Base-by-base conservation (phyloP, 2,797 vertebrate genomes). In the Hypotaenidia okinawae region DNA sequence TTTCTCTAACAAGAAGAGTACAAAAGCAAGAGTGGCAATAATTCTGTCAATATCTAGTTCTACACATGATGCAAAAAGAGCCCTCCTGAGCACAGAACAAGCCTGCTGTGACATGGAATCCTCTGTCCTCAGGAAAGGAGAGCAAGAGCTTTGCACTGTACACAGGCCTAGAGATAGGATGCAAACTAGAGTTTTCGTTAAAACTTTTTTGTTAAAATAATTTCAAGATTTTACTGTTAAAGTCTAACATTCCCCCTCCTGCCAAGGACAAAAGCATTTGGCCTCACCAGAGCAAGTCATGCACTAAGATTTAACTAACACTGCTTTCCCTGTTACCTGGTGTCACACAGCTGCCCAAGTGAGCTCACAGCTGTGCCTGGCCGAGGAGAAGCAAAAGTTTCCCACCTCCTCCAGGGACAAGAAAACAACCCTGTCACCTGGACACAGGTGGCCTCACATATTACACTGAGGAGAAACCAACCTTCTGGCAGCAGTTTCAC, bases 321-420 rank as follows among this genome's bases (percentile, higher is more conserved):
- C 43, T 52, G 51, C 51, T 4, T 9, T 35, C 15, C 43, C 13
- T 1, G 0, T 2, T 18, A 24, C 28, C 23, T 58, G 12, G 2
- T 10, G 39, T 57, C 12, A 1, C 2, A 35, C 21, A 33, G 24
- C 17, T 10, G 25, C 73, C 33, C 4, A 7, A 5, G 28, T 5
- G 41, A 72, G 39, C 54, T 73, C 47, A 14, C 28, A 66, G 5
- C 16, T 55, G 32, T 35, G 52, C 67, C 35, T 13, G 21, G 78
- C 37, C 12, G 13, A 59, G 58, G 17, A 21, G 30, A 15, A 64
- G 25, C 39, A 35, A 15, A 32, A 1, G 3, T 39, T 75, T 70
- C 21, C 23, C 66, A 64, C 28, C 37, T 33, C 5, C 0, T 13
- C 43, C 43, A 45, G 11, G 14, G 6, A 2, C 5, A 41, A 32